Evolutionary conservation across 2,888 invertebrate genomes (phyloP).

Genomic region (Drosophila testacea): DNA sequence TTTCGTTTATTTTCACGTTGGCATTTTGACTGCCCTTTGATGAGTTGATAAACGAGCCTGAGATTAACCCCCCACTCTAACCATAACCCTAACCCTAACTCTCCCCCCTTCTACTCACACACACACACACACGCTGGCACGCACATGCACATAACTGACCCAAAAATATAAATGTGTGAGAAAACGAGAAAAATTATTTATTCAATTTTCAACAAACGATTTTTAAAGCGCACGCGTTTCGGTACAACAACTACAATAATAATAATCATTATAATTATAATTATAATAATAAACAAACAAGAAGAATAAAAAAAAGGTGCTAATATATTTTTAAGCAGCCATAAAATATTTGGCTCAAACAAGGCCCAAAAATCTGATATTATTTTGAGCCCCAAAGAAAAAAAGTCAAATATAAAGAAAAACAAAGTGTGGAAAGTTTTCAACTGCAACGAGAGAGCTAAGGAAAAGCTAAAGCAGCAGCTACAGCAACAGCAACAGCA

Average conservation of each 20-base stretch:
- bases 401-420: slow-evolving; percentile 1
- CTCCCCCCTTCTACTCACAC: background rate
- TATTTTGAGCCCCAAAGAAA: slow-evolving; percentile 7
- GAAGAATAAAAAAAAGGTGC: slow-evolving; percentile 59
- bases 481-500: background rate
- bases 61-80: slow-evolving; percentile 32
- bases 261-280: slow-evolving; percentile 21
- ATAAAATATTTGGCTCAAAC: slow-evolving; percentile 45
- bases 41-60: slow-evolving; percentile 64
- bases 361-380: slow-evolving; percentile 26
- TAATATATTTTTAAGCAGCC: slow-evolving; percentile 61
- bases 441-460: slow-evolving; percentile 23
- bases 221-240: slow-evolving; percentile 57
- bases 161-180: slow-evolving; percentile 41
- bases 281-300: slow-evolving; percentile 33
- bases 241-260: slow-evolving; percentile 26
- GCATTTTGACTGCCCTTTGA: slow-evolving; percentile 74
- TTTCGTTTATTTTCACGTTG: slow-evolving; percentile 70
- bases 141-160: slow-evolving; percentile 16
- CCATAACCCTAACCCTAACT: background rate
- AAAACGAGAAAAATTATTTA: slow-evolving; percentile 24
- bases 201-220: slow-evolving; percentile 28
- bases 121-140: slow-evolving; percentile 8
- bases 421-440: slow-evolving; percentile 52
- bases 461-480: slow-evolving; percentile 24